phyloP scores from a whole-genome alignment of 2,113 vertebrate species.

The Petaurus breviceps region DNA sequence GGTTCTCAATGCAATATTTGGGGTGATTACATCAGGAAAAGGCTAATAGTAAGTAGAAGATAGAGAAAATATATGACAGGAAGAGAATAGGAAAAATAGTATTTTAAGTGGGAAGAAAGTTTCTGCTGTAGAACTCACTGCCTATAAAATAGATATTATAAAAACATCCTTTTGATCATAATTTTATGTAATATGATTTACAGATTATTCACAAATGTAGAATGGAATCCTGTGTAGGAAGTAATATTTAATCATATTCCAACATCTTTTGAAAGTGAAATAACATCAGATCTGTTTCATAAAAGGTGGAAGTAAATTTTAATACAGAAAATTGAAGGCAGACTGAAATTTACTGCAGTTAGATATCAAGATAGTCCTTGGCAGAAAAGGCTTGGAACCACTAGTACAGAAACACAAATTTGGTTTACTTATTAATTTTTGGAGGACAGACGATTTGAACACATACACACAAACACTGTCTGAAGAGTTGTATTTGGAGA shows the following conservation, averaged over 20 bases:
- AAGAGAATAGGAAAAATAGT: neutral
- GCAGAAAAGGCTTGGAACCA: neutral
- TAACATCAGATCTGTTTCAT: neutral
- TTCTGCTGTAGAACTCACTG: neutral
- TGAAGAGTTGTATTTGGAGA: neutral
- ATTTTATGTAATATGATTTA: neutral
- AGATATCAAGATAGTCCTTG: neutral
- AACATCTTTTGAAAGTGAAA: neutral
- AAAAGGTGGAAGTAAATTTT: neutral
- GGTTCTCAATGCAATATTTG: neutral
- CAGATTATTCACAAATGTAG: neutral
- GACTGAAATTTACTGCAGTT: neutral
- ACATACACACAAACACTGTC: neutral
- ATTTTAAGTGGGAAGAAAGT: neutral
- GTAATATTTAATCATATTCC: too few species aligned
- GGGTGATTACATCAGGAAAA: too few species aligned
- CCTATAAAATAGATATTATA: neutral
- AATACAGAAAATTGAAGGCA: neutral
- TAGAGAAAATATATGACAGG: neutral
- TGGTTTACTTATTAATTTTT: neutral
- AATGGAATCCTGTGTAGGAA: neutral
- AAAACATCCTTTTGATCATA: neutral
- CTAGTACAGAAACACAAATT: neutral
- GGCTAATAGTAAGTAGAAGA: neutral
- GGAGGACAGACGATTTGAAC: neutral